A percentile compares a stretch with the other conserved stretches of the same genome.
Evolutionary conservation across 2,797 vertebrate genomes (phyloP).

Genomic region (Hippopotamyrus pictus): DNA sequence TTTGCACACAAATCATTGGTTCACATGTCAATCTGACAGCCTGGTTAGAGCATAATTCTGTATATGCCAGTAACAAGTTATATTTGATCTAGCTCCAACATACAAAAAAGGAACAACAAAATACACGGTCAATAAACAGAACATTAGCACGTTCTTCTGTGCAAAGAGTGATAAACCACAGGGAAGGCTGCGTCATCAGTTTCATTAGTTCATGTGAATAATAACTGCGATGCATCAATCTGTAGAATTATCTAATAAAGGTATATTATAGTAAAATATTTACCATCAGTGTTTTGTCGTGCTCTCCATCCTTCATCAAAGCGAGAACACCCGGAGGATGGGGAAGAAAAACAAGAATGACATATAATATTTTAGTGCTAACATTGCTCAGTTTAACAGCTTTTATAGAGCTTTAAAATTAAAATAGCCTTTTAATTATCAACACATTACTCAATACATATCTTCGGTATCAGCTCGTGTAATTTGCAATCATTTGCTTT

Average conservation of each 20-base stretch:
- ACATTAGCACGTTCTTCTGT: neutral
- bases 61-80: neutral
- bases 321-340: constrained; percentile 59
- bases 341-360: constrained; percentile 56
- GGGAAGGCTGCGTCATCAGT: neutral
- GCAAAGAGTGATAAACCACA: neutral
- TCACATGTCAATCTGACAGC: neutral
- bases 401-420: neutral
- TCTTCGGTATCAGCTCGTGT: neutral
- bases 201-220: neutral
- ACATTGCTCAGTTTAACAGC: neutral
- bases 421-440: neutral
- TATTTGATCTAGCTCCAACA: neutral
- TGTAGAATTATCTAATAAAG: constrained; percentile 46
- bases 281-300: constrained; percentile 74
- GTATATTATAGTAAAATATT: constrained; percentile 46
- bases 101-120: neutral
- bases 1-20: neutral
- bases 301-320: constrained; percentile 74
- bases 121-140: neutral
- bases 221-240: neutral
- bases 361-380: constrained; percentile 14
- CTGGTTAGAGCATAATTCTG: neutral
- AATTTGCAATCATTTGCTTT: neutral
- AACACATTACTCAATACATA: neutral